Base-by-base conservation (phyloP, 2,797 vertebrate species). In the Pelobates cultripes region DNA sequence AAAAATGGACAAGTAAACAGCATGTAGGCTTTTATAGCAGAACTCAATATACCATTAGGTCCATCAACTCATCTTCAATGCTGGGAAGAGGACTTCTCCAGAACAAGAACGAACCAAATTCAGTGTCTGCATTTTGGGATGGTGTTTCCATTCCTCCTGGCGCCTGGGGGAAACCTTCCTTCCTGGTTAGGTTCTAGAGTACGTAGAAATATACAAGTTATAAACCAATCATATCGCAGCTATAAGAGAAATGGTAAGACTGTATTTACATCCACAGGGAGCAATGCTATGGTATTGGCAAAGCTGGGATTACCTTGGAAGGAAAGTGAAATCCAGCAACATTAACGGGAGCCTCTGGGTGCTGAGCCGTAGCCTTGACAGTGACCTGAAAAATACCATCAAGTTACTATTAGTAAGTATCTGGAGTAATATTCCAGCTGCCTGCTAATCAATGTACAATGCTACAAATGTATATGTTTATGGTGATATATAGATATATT, bases 271-370 rank as follows among this genome's bases (percentile, higher is more conserved):
- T 6, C 10, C 47, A 51, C 47, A 51, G 47, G 28, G 5, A 51
- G 2, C 5, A 51, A 51, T 5, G 10, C 47, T 51, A 51, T 10
- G 10, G 47, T 5, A 51, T 3, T 51, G 47, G 28, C 28, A 28
- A 28, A 28, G 28, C 28, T 28, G 28, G 2, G 28, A 28, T 90
- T 89, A 97, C 97, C 95, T 97, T 95, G 60, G 91, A 86, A 51
- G 97, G 96, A 41, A 98, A 91, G 86, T 98, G 96, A 87, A 99
- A 99, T 3, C 97, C 97, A 2, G 95, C 94, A 0, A 99, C 79
- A 4, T 95, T 92, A 1, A 94, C 86, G 0, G 95, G 95, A 0
- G 96, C 92, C 91, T 98, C 97, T 0, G 97, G 97, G 86, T 98
- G 97, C 73, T 87, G 91, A 7, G 69, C 86, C 0, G 95, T 96